Evolutionary conservation across 2,113 vertebrate genomes (phyloP).

Genomic region (Micronisus gabar): DNA sequence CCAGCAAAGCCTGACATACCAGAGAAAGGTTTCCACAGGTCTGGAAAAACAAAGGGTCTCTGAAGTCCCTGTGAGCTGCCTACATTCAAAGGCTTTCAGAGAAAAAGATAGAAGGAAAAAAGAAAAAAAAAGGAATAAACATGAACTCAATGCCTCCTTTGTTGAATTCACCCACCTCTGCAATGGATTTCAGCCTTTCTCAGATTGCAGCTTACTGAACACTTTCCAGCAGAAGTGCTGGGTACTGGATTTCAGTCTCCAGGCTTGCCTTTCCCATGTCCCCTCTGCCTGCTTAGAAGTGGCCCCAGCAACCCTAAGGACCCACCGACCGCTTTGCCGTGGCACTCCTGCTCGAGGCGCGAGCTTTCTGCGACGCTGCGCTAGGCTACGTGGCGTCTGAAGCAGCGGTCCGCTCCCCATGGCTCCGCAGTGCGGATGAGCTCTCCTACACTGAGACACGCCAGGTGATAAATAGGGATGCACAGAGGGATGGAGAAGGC

Average conservation of each 20-base stretch:
- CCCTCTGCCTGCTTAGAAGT: background rate
- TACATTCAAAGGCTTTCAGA: background rate
- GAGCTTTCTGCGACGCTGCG: background rate
- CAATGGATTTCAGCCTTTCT: background rate
- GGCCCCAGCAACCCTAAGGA: background rate
- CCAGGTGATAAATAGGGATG: background rate
- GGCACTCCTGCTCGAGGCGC: fast-evolving
- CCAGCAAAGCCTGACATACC: background rate
- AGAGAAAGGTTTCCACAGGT: background rate
- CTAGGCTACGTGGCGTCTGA: fast-evolving
- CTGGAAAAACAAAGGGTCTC: background rate
- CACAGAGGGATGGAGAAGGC: background rate
- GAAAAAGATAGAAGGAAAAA: too few relatives aligned
- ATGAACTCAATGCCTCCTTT: background rate
- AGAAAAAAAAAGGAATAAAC: background rate
- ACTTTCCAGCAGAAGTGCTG: background rate
- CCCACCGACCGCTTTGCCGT: fast-evolving
- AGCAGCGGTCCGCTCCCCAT: background rate
- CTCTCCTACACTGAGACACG: fast-evolving
- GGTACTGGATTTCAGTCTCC: background rate
- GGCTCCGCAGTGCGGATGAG: fast-evolving
- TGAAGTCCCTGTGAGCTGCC: background rate
- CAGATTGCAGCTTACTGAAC: background rate
- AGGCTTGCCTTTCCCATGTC: background rate
- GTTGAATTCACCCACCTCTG: background rate